Evolutionary conservation across 2,888 invertebrate genomes (phyloP), one percentile per base, ranked within the genome.

Genomic region (Carterocephalus palaemon): DNA sequence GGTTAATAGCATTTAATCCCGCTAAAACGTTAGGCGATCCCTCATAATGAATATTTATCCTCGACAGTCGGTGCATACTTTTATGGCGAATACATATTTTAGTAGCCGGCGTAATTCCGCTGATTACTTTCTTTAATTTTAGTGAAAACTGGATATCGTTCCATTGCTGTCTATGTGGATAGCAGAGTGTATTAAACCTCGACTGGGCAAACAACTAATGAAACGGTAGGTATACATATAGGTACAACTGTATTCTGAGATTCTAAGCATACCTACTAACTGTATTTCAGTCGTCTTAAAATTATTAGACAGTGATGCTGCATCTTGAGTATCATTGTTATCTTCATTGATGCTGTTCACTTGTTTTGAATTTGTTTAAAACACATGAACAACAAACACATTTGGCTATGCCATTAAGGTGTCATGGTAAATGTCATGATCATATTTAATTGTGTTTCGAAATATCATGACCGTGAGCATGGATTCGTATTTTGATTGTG

Each of bases 31-130:
- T 68, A 74, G 69, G 66, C 81, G 78, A 84, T 77, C 83, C 81
- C 70, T 68, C 75, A 78, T 86, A 84, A 85, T 86, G 85, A 86
- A 85, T 83, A 84, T 85, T 84, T 86, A 85, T 85, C 64, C 75
- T 67, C 75, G 62, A 75, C 82, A 77, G 72, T 75, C 73, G 71
- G 72, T 72, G 71, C 76, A 82, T 81, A 85, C 83, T 84, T 85
- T 85, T 84, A 84, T 80, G 82, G 82, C 80, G 82, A 70, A 84
- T 86, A 84, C 85, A 86, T 86, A 84, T 85, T 86, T 85, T 81
- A 85, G 84, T 84, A 83, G 83, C 79, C 68, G 49, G 51, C 73
- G 83, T 86, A 83, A 85, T 86, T 78, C 60, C 74, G 75, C 80
- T 86, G 85, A 86, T 86, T 83, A 78, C 84, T 79, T 84, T 82